These are phyloP conservation scores for Drosophila sechellia DNA, from an alignment of 1,140 invertebrate species.

Conservation along the genomic window DNA sequence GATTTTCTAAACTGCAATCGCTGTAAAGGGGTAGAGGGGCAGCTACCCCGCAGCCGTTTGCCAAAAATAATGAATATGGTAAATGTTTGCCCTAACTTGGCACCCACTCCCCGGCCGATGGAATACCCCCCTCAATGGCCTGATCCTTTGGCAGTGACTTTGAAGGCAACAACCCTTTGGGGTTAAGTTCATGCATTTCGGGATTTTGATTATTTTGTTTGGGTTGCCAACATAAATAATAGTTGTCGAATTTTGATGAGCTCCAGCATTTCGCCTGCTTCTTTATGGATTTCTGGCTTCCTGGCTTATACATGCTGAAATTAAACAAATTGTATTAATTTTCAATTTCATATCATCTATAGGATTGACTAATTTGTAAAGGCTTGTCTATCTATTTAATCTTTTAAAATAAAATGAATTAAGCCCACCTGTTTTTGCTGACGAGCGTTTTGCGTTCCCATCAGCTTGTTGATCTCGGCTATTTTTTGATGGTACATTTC, in stretches of 20 bases:
- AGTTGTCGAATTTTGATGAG: conserved; percentile 26
- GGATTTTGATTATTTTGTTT: conserved; percentile 52
- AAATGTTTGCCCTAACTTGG: conserved; percentile 70
- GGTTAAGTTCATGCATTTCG: conserved; percentile 38
- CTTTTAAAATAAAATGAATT: no score
- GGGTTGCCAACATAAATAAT: conserved; percentile 62
- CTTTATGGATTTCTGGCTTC: conserved; percentile 4
- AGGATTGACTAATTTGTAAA: no score
- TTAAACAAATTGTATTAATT: not conserved
- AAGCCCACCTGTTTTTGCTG: conserved; percentile 2
- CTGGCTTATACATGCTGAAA: not conserved
- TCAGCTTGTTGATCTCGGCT: conserved; percentile 23
- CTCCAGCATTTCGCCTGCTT: conserved; percentile 22
- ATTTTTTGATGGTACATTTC: conserved; percentile 32
- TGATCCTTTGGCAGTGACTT: conserved; percentile 55
- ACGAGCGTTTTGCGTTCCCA: conserved; percentile 4
- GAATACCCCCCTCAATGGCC: conserved; percentile 2
- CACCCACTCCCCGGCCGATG: not conserved
- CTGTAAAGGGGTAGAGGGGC: not conserved
- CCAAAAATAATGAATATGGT: conserved; percentile 48
- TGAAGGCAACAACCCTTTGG: conserved; percentile 43
- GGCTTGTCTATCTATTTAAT: no score
- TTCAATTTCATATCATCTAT: no score
- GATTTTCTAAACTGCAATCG: conserved; percentile 53
- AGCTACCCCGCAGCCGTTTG: conserved; percentile 13